Evolutionary conservation across 2,797 vertebrate genomes (phyloP).

Genomic region (Luscinia luscinia): DNA sequence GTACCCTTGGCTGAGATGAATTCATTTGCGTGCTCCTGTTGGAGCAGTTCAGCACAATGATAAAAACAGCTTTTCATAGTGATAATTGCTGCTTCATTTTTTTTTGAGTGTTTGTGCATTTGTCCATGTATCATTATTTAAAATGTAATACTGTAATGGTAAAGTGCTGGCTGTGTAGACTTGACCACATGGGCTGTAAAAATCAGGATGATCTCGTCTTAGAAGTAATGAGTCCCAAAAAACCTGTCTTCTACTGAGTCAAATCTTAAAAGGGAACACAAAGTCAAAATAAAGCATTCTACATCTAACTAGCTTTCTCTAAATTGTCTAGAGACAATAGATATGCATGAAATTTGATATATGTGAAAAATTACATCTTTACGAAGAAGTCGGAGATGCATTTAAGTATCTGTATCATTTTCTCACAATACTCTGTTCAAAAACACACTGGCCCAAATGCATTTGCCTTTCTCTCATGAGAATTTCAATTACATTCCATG

Average conservation of each 20-base stretch:
- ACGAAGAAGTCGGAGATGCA: background rate
- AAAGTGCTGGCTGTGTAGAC: background rate
- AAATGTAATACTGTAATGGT: background rate
- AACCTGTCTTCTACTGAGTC: background rate
- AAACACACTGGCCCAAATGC: slow-evolving; percentile 39
- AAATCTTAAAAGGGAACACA: slow-evolving; percentile 4
- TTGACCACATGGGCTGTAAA: background rate
- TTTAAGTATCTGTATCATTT: slow-evolving; percentile 54
- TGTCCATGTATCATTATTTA: background rate
- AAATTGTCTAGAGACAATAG: slow-evolving; percentile 29
- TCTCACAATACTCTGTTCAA: slow-evolving; percentile 30
- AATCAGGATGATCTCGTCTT: background rate
- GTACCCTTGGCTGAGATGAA: background rate
- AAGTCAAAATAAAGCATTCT: background rate
- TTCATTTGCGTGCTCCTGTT: background rate
- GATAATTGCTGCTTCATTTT: background rate
- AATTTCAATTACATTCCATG: slow-evolving; percentile 54
- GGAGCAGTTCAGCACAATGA: background rate
- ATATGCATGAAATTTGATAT: slow-evolving; percentile 10
- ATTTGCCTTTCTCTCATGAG: slow-evolving; percentile 54
- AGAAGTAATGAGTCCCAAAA: background rate
- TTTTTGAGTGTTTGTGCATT: background rate
- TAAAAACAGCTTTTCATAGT: background rate
- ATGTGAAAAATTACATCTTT: slow-evolving; percentile 33
- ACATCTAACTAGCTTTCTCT: slow-evolving; percentile 9